Base-by-base conservation (phyloP, 2,888 invertebrate genomes). In the Netelia melanura region DNA sequence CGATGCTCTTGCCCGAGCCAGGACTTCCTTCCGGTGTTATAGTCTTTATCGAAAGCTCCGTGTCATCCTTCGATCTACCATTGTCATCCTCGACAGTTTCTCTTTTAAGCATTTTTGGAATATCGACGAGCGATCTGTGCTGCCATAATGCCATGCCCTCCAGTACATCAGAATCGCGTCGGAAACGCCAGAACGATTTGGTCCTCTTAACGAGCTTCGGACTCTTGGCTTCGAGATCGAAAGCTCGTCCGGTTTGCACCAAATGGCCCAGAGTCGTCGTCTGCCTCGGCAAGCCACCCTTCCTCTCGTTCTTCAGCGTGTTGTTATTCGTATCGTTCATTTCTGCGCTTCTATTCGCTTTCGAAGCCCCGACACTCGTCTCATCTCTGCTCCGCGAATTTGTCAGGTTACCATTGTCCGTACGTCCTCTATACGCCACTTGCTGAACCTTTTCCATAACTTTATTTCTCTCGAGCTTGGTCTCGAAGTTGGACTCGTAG, bases 61-160 rank as follows among this genome's bases (percentile, higher is more conserved):
- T 89, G 92, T 90, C 80, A 71, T 89, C 83, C 62, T 87, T 77
- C 25, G 81, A 84, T 54, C 88, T 89, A 82, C 94, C 95, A 79
- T 94, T 89, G 83, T 95, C 95, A 79, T 94, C 93, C 80, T 94
- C 92, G 25, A 94, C 95, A 88, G 94, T 94, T 71, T 96, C 96
- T 75, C 92, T 93, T 25, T 93, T 94, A 80, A 92, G 95, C 95
- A 92, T 95, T 94, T 93, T 95, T 93, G 87, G 95, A 94, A 97
- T 96, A 89, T 97, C 97, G 0, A 98, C 97, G 84, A 98, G 95
- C 88, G 98, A 97, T 52, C 97, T 95, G 92, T 98, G 98, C 91
- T 97, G 96, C 98, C 98, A 98, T 76, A 98, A 94, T 0, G 97
- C 96, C 97, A 98, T 98, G 0, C 98, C 98, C 90, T 97, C 97